Percentiles rank a stretch among this genome's conserved stretches.
Conservation (phyloP, 2,113 vertebrate species). For the Gadus macrocephalus region DNA sequence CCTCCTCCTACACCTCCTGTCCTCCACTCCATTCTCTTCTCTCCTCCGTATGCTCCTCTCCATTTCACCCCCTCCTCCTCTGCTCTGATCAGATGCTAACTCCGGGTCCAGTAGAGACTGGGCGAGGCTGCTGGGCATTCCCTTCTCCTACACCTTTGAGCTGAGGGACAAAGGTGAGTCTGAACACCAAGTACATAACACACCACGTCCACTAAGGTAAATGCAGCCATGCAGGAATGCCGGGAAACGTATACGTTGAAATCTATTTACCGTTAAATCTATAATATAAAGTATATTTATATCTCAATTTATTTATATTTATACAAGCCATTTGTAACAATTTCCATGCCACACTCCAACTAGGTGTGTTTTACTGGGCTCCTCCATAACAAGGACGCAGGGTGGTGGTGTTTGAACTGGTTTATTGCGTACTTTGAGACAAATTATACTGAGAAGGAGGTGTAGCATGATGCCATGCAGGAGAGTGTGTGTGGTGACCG, state of each 20-base stretch:
- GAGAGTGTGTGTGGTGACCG: too few species aligned
- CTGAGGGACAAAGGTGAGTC: constrained; percentile 66
- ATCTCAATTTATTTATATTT: neutral
- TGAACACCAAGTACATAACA: too few species aligned
- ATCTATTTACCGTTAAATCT: neutral
- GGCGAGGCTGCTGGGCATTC: constrained; percentile 67
- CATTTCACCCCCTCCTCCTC: neutral
- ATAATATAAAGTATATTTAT: neutral
- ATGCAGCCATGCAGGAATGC: neutral
- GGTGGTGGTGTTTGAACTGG: too few species aligned
- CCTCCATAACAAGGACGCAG: too few species aligned
- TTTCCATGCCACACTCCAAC: too few species aligned
- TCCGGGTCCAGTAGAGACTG: constrained; percentile 75
- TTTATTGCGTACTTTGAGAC: too few species aligned
- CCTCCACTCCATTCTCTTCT: too few species aligned
- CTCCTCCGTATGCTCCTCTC: neutral
- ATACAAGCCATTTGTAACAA: neutral
- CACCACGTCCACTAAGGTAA: neutral
- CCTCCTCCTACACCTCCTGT: too few species aligned
- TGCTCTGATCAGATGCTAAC: constrained; percentile 55
- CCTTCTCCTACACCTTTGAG: constrained; percentile 74
- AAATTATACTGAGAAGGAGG: too few species aligned
- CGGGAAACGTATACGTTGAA: neutral
- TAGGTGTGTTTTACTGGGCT: too few species aligned
- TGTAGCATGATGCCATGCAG: too few species aligned